Evolutionary conservation across 2,797 vertebrate species (phyloP).

Genomic region (Capromys pilorides): DNA sequence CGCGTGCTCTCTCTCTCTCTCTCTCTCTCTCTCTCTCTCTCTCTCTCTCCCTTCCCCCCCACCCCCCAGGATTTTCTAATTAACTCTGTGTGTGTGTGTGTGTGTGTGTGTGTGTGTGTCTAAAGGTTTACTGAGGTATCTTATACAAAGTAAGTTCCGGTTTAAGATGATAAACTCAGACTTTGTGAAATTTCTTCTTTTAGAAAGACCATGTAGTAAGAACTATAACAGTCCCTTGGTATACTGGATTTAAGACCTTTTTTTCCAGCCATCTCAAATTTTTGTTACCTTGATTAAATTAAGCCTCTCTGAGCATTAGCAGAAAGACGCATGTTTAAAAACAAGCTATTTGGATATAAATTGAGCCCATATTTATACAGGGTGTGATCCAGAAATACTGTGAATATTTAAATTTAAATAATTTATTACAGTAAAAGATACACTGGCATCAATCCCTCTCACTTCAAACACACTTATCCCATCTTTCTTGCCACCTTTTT

Average conservation of each 20-base stretch:
- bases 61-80: too few relatives aligned
- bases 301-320: not conserved
- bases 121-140: not conserved
- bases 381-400: not conserved
- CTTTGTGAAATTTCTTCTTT: constrained; percentile 15
- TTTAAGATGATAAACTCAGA: not conserved
- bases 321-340: constrained; percentile 23
- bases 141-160: not conserved
- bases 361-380: not conserved
- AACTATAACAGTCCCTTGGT: not conserved
- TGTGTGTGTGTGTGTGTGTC: too few relatives aligned
- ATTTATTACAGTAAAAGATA: not conserved
- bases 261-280: not conserved
- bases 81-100: too few relatives aligned
- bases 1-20: not conserved
- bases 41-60: too few relatives aligned
- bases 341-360: not conserved
- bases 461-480: not conserved
- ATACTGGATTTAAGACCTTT: not conserved
- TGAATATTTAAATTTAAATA: not conserved
- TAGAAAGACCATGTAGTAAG: not conserved
- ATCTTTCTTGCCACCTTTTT: not conserved
- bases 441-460: not conserved
- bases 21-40: too few relatives aligned
- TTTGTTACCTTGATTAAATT: not conserved